Evolutionary conservation across 1,140 invertebrate genomes (phyloP).

Genomic region (Penaeus vannamei): DNA sequence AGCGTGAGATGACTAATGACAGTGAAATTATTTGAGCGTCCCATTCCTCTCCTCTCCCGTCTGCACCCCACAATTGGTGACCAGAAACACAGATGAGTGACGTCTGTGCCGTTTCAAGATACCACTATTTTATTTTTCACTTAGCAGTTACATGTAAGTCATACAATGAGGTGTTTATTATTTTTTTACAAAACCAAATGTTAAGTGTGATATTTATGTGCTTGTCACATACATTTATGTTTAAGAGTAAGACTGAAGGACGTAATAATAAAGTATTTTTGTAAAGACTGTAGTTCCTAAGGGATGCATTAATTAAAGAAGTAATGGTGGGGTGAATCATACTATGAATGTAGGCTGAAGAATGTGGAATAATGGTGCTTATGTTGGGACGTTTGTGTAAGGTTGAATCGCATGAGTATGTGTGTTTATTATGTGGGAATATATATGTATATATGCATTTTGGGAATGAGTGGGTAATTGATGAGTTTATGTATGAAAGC

Average conservation of each 20-base stretch:
- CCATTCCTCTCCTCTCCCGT: constrained; percentile 48
- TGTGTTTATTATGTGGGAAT: constrained; percentile 34
- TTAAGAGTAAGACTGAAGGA: constrained; percentile 64
- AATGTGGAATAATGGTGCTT: constrained; percentile 62
- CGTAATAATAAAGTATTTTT: constrained; percentile 63
- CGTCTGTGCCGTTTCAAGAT: constrained; percentile 53
- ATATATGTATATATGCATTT: constrained; percentile 1
- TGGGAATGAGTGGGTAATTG: background rate
- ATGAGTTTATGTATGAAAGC: background rate
- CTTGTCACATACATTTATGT: constrained; percentile 65
- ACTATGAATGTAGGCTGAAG: constrained; percentile 45
- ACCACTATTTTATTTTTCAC: constrained; percentile 48
- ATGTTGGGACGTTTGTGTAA: constrained; percentile 27
- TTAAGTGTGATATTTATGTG: constrained; percentile 65
- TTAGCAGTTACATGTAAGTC: constrained; percentile 59
- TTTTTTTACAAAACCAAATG: constrained; percentile 66
- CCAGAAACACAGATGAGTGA: constrained; percentile 50
- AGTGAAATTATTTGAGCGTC: constrained; percentile 47
- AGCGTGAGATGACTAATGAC: constrained; percentile 49
- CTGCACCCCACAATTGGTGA: constrained; percentile 51
- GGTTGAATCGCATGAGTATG: background rate
- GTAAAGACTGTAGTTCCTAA: constrained; percentile 65
- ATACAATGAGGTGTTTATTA: constrained; percentile 61
- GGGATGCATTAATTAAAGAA: constrained; percentile 54
- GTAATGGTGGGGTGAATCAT: constrained; percentile 45